Percentiles rank a stretch among this genome's conserved stretches.
These are phyloP conservation scores for Agrenia bidenticulata DNA, from an alignment of 2,888 invertebrate genomes.

Conservation along the genomic window DNA sequence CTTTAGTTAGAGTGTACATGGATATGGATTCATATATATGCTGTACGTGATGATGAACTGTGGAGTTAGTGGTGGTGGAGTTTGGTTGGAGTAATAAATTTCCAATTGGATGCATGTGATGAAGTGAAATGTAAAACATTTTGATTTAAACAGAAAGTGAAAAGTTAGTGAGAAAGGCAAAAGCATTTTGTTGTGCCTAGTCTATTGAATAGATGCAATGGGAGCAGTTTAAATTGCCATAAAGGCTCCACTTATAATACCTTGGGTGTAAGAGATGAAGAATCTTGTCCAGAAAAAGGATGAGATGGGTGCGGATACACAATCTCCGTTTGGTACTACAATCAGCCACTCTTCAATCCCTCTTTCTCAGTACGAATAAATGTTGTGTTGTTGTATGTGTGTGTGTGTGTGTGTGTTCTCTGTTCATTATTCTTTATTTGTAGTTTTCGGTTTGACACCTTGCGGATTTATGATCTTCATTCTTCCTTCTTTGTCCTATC, in stretches of 20 bases:
- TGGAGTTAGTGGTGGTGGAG: background rate
- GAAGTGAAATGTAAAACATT: conserved; percentile 21
- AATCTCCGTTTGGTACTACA: too few relatives aligned
- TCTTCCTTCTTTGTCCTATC: conserved; percentile 18
- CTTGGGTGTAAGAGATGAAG: background rate
- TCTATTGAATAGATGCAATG: conserved; percentile 14
- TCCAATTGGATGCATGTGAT: conserved; percentile 22
- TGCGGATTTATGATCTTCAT: conserved; percentile 45
- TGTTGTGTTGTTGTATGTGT: too few relatives aligned
- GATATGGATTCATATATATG: background rate
- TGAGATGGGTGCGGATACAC: conserved; percentile 6
- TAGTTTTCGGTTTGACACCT: conserved; percentile 44
- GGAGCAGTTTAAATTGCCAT: conserved; percentile 20
- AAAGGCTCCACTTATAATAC: conserved; percentile 7
- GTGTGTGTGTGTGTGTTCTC: conserved; percentile 18
- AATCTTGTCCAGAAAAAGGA: background rate
- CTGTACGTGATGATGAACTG: conserved; percentile 20
- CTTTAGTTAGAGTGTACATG: background rate
- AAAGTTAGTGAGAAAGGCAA: conserved; percentile 17
- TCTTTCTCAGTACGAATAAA: too few relatives aligned
- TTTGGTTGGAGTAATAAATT: conserved; percentile 16
- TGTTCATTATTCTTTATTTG: conserved; percentile 39
- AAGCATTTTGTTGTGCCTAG: background rate
- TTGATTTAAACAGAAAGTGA: conserved; percentile 19
- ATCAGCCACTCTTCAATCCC: too few relatives aligned